Conservation (phyloP, 2,888 invertebrate species). For the Phortica okadai region DNA sequence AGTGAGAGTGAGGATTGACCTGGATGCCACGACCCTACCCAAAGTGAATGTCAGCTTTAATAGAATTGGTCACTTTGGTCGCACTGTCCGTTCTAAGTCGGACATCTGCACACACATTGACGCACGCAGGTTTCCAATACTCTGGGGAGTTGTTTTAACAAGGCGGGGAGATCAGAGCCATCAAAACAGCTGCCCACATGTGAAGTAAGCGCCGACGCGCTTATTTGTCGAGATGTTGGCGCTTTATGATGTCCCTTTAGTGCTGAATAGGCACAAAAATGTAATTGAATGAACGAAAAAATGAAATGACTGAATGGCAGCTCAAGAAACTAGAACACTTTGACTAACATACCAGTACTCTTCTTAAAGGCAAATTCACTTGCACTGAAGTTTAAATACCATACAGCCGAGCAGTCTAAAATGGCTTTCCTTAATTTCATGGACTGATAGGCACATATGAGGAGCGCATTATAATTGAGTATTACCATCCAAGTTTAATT, state of each 20-base stretch:
- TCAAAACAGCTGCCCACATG: constrained; percentile 10
- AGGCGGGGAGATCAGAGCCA: constrained; percentile 48
- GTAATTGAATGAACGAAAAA: constrained; percentile 63
- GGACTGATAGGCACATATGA: not conserved
- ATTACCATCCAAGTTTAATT: constrained; percentile 4
- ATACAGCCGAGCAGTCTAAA: not conserved
- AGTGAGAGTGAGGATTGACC: not conserved
- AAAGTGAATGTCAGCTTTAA: constrained; percentile 61
- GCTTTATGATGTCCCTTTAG: constrained; percentile 70
- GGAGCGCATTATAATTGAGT: not conserved
- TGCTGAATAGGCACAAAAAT: constrained; percentile 70
- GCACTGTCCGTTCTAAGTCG: constrained; percentile 43
- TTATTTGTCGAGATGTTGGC: constrained; percentile 67
- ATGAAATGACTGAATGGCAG: not conserved
- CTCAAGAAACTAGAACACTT: not conserved
- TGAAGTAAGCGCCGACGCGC: constrained; percentile 37
- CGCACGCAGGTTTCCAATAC: constrained; percentile 54
- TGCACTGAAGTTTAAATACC: not conserved
- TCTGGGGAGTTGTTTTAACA: constrained; percentile 63
- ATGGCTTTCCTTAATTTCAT: not conserved
- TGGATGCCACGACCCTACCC: not conserved
- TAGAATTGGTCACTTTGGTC: constrained; percentile 64
- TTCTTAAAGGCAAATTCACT: not conserved
- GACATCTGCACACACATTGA: constrained; percentile 46
- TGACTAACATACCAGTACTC: not conserved